Percentiles rank a stretch among this genome's conserved stretches.
Conservation (phyloP, 2,113 vertebrate species). For the Chaenocephalus aceratus region DNA sequence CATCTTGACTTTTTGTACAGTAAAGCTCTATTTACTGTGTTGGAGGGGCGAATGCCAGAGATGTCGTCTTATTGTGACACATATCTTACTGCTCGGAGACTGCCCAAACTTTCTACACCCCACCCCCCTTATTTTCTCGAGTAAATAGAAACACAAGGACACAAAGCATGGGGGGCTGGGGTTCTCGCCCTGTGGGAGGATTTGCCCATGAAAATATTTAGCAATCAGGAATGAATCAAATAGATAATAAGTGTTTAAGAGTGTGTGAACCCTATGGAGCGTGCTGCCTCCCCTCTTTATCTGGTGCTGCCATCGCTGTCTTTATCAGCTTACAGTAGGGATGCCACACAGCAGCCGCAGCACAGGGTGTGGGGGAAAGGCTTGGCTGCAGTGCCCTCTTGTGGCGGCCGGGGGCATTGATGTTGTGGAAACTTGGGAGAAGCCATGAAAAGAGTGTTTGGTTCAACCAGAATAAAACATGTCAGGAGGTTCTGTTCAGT, state of each 20-base stretch:
- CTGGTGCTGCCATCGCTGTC: conserved; percentile 70
- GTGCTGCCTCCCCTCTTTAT: conserved; percentile 69
- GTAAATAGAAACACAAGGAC: conserved; percentile 80
- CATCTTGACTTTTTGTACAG: conserved; percentile 30
- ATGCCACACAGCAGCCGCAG: conserved; percentile 68
- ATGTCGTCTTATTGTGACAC: conserved; percentile 57
- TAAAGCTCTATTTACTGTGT: conserved; percentile 50
- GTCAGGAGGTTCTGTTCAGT: no score
- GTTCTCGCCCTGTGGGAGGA: conserved; percentile 77
- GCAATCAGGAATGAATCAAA: conserved; percentile 84
- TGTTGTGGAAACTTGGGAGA: conserved; percentile 34
- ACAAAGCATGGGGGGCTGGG: conserved; percentile 34
- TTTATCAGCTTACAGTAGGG: conserved; percentile 74
- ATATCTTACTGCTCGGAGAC: conserved; percentile 3
- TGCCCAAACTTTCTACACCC: conserved; percentile 47
- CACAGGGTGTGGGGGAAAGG: conserved; percentile 45
- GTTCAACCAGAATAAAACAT: not conserved
- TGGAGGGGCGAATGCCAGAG: conserved; percentile 26
- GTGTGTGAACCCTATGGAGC: conserved; percentile 81
- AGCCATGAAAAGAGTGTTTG: conserved; percentile 30
- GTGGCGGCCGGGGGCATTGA: conserved; percentile 56
- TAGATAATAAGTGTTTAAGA: conserved; percentile 86
- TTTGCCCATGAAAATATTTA: conserved; percentile 83
- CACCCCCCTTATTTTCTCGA: conserved; percentile 41
- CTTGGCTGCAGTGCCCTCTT: conserved; percentile 86